phyloP scores from a whole-genome alignment of 2,888 invertebrate genomes.

The Drosophila robusta region DNA sequence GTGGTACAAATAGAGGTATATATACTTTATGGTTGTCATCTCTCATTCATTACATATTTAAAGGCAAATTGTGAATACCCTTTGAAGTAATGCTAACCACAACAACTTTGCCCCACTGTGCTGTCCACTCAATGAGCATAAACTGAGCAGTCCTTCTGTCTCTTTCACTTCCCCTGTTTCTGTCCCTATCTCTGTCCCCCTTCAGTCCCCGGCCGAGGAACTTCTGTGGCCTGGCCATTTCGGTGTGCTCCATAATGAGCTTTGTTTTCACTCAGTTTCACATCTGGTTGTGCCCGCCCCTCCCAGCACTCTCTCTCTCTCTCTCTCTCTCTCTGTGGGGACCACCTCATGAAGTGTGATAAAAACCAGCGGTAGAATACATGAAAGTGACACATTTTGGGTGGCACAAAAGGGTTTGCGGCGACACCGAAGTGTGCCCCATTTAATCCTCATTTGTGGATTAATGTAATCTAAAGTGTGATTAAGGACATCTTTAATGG shows the following conservation, averaged over 20 bases:
- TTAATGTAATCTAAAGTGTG: background rate
- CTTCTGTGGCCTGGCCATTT: conserved; percentile 3
- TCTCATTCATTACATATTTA: background rate
- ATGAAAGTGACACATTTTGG: background rate
- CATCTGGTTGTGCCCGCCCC: conserved; percentile 1
- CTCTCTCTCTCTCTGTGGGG: background rate
- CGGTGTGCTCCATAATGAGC: conserved; percentile 19
- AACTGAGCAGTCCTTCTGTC: background rate
- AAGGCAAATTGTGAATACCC: background rate
- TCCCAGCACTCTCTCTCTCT: background rate
- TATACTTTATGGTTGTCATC: too few relatives aligned
- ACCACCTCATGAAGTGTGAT: background rate
- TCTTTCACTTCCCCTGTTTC: background rate
- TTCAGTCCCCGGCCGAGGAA: background rate
- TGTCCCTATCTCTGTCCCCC: background rate
- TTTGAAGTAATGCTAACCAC: background rate
- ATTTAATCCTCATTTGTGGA: background rate
- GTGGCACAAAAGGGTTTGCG: background rate
- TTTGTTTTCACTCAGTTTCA: conserved; percentile 14
- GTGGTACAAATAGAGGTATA: too few relatives aligned
- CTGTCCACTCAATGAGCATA: conserved; percentile 13
- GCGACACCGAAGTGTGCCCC: background rate
- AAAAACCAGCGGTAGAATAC: background rate
- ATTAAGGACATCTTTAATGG: background rate
- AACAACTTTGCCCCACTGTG: background rate